A percentile compares a stretch with the other conserved stretches of the same genome.
Evolutionary conservation across 1,140 invertebrate species (phyloP).

Genomic region (Drosophila littoralis): DNA sequence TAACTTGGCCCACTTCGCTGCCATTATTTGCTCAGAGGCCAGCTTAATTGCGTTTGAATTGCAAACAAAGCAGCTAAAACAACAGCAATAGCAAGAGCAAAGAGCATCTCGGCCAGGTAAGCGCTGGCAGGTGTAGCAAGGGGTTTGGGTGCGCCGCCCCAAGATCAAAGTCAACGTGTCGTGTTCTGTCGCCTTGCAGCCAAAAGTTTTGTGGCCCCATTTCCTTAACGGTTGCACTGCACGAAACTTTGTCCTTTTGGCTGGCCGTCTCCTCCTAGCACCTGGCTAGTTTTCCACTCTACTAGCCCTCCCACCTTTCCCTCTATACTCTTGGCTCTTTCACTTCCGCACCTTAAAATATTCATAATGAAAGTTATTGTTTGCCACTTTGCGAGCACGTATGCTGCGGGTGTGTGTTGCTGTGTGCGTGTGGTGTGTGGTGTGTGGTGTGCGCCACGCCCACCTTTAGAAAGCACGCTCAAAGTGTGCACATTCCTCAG

Average conservation of each 20-base stretch:
- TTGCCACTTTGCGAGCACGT: constrained; percentile 44
- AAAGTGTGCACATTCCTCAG: constrained; percentile 38
- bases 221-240: constrained; percentile 46
- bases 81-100: constrained; percentile 1
- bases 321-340: constrained; percentile 33
- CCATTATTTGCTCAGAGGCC: constrained; percentile 42
- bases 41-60: constrained; percentile 68
- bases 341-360: constrained; percentile 62
- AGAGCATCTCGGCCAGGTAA: constrained; percentile 23
- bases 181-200: constrained; percentile 66
- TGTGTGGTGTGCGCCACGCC: constrained; percentile 41
- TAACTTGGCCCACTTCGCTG: constrained; percentile 43
- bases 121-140: no score
- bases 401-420: constrained; percentile 8
- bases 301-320: background rate
- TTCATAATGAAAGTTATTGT: constrained; percentile 81
- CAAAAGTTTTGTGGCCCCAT: constrained; percentile 59
- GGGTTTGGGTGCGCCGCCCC: constrained; percentile 22
- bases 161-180: constrained; percentile 79
- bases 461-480: background rate
- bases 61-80: constrained; percentile 57
- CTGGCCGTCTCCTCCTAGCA: constrained; percentile 21
- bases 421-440: constrained; percentile 12
- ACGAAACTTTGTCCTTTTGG: constrained; percentile 74
- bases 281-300: constrained; percentile 24